Conservation (phyloP, 2,113 vertebrate genomes). For the Eulemur macaco region DNA sequence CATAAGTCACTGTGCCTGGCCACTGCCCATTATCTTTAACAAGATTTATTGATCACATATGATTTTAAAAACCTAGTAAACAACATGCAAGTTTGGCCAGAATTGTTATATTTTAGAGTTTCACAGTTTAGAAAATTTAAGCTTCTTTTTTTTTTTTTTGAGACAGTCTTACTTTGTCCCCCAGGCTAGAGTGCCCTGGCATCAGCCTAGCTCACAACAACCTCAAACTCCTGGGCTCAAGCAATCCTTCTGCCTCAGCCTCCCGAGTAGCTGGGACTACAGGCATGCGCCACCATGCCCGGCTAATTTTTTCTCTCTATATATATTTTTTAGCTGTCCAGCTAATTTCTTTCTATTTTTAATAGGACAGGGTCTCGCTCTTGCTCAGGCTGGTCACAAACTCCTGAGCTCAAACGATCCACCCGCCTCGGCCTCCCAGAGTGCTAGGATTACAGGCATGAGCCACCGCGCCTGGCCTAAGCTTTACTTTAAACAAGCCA, state of each 20-base stretch:
- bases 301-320: neutral
- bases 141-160: neutral
- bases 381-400: too few relatives aligned
- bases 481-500: too few relatives aligned
- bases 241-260: neutral
- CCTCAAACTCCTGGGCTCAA: neutral
- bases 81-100: neutral
- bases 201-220: too few relatives aligned
- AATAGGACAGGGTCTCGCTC: too few relatives aligned
- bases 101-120: conserved; percentile 14
- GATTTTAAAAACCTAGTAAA: neutral
- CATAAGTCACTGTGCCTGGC: neutral
- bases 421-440: too few relatives aligned
- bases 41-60: neutral
- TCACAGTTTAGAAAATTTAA: conserved; percentile 30
- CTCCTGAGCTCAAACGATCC: too few relatives aligned
- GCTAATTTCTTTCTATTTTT: too few relatives aligned
- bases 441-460: too few relatives aligned
- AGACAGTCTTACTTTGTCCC: neutral
- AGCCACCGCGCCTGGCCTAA: too few relatives aligned
- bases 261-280: neutral
- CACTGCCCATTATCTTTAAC: neutral
- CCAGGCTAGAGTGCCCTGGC: neutral
- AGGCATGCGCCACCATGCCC: neutral
- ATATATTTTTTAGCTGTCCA: too few relatives aligned